Evolutionary conservation across 2,888 invertebrate genomes (phyloP).

Genomic region (Aspidiotus destructor): DNA sequence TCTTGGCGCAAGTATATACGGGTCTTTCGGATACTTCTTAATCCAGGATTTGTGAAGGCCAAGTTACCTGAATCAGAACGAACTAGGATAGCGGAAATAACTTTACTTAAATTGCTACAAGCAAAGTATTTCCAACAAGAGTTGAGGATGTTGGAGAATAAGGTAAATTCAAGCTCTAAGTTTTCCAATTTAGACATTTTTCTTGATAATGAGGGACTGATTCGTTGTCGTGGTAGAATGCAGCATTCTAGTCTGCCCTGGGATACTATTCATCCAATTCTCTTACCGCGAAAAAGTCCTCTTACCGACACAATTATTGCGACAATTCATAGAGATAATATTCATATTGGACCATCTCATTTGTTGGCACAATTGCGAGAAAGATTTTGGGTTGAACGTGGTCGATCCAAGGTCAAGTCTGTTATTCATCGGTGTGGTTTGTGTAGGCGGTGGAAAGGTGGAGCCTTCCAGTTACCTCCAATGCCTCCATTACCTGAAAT

Average conservation of each 20-base stretch:
- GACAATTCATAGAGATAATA: background rate
- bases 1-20: background rate
- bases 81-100: background rate
- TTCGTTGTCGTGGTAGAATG: slow-evolving; percentile 8
- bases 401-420: background rate
- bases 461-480: background rate
- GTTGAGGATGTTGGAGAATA: background rate
- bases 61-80: background rate
- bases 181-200: slow-evolving; percentile 6
- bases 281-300: background rate
- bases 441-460: slow-evolving; percentile 8
- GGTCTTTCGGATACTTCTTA: background rate
- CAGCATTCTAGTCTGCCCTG: background rate
- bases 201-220: background rate
- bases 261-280: slow-evolving; percentile 10
- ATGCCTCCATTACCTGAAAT: slow-evolving; percentile 3
- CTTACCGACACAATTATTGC: background rate
- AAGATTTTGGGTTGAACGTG: background rate
- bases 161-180: background rate
- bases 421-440: background rate
- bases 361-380: background rate
- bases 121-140: slow-evolving; percentile 6
- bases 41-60: background rate
- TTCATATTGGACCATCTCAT: slow-evolving; percentile 10
- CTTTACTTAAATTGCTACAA: background rate